These are phyloP conservation scores for Ladona fulva DNA, from an alignment of 1,140 invertebrate species.

Conservation along the genomic window DNA sequence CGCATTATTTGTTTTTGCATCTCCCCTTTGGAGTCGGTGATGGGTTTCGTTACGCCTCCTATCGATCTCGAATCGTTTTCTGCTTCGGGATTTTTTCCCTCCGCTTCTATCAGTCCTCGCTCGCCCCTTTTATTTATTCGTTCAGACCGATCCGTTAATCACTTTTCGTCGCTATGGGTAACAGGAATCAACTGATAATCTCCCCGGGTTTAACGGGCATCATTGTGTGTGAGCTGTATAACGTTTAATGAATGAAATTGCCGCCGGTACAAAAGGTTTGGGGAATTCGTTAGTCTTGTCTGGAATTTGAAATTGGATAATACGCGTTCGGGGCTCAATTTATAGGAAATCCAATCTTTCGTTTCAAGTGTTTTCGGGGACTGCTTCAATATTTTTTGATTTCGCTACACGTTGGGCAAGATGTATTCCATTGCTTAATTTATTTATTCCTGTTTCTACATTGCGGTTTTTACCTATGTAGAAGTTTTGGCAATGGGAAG, in stretches of 20 bases:
- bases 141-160: not conserved
- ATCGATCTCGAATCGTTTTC: too few relatives aligned
- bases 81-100: too few relatives aligned
- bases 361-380: not conserved
- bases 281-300: conserved; percentile 8
- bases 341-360: not conserved
- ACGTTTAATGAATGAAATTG: conserved; percentile 7
- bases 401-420: too few relatives aligned
- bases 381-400: too few relatives aligned
- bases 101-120: too few relatives aligned
- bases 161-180: conserved; percentile 4
- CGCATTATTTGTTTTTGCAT: too few relatives aligned
- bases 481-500: too few relatives aligned
- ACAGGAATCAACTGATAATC: conserved; percentile 9
- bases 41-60: too few relatives aligned
- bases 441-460: too few relatives aligned
- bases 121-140: not conserved
- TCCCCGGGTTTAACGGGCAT: not conserved
- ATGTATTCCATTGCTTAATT: too few relatives aligned
- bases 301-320: conserved; percentile 6
- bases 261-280: not conserved
- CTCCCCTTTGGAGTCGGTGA: too few relatives aligned
- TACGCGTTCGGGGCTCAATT: not conserved
- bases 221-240: not conserved
- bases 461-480: too few relatives aligned